Base-by-base conservation (phyloP, 1,140 invertebrate species). In the Tetramorium alpestre region DNA sequence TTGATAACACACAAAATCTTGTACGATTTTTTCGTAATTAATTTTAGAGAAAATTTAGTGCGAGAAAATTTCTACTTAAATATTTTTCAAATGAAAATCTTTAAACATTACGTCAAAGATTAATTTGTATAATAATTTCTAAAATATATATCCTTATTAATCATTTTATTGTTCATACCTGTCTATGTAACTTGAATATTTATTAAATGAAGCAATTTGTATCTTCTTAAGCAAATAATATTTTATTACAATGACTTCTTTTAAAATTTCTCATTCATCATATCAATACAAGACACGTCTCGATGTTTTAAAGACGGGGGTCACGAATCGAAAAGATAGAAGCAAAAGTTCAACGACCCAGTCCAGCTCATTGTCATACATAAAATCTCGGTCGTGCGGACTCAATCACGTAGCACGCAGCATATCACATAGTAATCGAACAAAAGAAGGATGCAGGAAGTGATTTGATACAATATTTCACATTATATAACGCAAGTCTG, bases 261-360 rank as follows among this genome's bases (percentile, higher is more conserved):
- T 41, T 22, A 13, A 41, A 18, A 18, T 28, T 13, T 41, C 11
- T 44, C n/a, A 10, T n/a, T 51, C 1, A 49, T 67, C 13, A 33
- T 25, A 22, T 22, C 22, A 22, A 22, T 22, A 76, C 13, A 11
- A 22, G 69, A 86, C 10, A 77, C 49, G 13, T 62, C 67, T 88
- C 51, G 51, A 89, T 72, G 25, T 25, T 22, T 47, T 25, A 10
- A 8, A 47, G 51, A 87, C 5, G 25, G 25, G 49, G 62, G 47
- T 44, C 69, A 44, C 49, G 69, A 86, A 89, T 89, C 75, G 58
- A 81, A 69, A 82, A 76, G 44, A 64, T 80, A 78, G 16, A 10
- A 73, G 56, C 25, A 73, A 88, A 93, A 90, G 92, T 92, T 93
- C 92, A 91, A 69, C 89, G 92, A 91, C 90, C 93, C 76, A 89